Evolutionary conservation across 2,113 vertebrate genomes (phyloP), one percentile per base, ranked within the genome.

Genomic region (Chloropsis cyanopogon): DNA sequence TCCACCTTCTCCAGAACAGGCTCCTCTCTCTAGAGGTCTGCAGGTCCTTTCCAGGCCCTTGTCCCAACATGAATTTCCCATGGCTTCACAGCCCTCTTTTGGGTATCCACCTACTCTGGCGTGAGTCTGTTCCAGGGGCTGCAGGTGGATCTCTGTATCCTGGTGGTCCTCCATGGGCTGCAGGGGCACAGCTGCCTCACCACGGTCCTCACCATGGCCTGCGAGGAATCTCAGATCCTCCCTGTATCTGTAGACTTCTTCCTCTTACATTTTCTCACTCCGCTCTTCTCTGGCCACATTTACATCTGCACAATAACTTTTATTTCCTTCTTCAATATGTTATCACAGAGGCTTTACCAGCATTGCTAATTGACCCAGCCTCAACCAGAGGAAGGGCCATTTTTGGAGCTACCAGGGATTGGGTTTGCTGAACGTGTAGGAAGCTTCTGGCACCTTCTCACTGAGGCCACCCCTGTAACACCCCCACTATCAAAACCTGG

Each of bases 41-140:
- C 16, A 41, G 19, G 6, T 39, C 23, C 33, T 46, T 66, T 52
- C 46, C 28, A 66, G 24, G 13, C 17, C 7, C 28, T 23, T 53
- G n/a, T 8, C 17, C 20, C 28, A 66, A 16, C 2, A 60, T 0
- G 0, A 16, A 3, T 41, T 60, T 46, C 28, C 52, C 29, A 25
- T 9, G 33, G 7, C 2, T 46, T 52, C 60, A n/a, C 23, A 75
- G 46, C 6, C 23, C 19, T 59, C 11, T 14, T 37, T 17, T 28
- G 6, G 23, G 13, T 20, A 46, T 25, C 22, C 18, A 9, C 15
- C 22, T 20, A 1, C 59, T 20, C 22, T 28, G 12, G 7, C 0
- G 0, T 0, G 1, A 33, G 23, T 52, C 28, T 59, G 23, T 52
- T 52, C 11, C 26, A 5, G 4, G 19, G 39, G 28, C 46, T 75